Conservation (phyloP, 2,113 vertebrate species). For the Patagioenas fasciata region DNA sequence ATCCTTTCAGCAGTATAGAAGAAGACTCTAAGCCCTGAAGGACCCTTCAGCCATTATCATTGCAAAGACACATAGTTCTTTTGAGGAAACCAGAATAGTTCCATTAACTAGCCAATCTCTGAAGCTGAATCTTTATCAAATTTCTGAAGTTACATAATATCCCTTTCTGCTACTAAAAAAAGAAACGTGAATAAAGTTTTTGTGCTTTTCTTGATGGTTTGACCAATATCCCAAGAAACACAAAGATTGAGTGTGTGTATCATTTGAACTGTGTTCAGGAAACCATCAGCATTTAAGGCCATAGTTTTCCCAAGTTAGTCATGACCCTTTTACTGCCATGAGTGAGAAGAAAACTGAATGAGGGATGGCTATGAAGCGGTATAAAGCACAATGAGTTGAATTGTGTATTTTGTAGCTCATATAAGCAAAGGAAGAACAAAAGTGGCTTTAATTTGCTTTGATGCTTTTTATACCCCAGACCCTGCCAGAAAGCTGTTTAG, state of each 20-base stretch:
- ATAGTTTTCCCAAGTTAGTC: background rate
- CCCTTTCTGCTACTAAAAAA: slow-evolving; percentile 22
- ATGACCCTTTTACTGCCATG: background rate
- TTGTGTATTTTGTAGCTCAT: background rate
- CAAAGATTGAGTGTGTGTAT: slow-evolving; percentile 38
- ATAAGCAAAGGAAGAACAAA: background rate
- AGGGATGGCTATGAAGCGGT: background rate
- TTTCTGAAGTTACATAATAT: slow-evolving; percentile 42
- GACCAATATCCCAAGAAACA: background rate
- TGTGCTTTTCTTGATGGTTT: slow-evolving; percentile 11
- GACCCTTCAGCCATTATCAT: background rate
- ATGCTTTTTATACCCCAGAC: background rate
- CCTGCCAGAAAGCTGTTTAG: background rate
- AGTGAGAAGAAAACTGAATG: background rate
- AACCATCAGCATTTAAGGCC: slow-evolving; percentile 2
- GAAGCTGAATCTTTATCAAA: slow-evolving; percentile 3
- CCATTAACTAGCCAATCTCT: background rate
- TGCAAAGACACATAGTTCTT: background rate
- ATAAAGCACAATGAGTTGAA: slow-evolving; percentile 37
- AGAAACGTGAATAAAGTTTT: slow-evolving; percentile 38
- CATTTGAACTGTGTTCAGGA: slow-evolving; percentile 15
- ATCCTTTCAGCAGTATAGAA: slow-evolving; percentile 44
- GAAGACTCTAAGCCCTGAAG: background rate
- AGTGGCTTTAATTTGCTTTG: slow-evolving; percentile 6
- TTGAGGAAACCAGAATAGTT: slow-evolving; percentile 38